These are phyloP conservation scores for Eristalis intricaria DNA, from an alignment of 2,888 invertebrate genomes.

Conservation along the genomic window DNA sequence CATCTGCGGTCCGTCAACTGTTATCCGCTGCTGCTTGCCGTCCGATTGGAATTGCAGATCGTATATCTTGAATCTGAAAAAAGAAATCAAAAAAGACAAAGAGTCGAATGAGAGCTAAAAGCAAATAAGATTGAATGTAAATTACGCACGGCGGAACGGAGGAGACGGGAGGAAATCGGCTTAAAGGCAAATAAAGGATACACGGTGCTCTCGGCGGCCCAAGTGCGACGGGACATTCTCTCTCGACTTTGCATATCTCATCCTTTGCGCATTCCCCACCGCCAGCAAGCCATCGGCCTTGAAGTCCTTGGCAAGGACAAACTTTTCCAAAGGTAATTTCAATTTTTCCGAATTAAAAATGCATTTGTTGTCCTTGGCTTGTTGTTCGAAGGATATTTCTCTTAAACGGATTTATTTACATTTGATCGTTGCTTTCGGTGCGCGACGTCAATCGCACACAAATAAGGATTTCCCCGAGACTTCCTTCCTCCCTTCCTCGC, in stretches of 20 bases:
- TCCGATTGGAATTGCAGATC: constrained; percentile 85
- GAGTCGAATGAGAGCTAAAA: constrained; percentile 34
- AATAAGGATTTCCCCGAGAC: constrained; percentile 33
- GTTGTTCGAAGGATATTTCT: constrained; percentile 70
- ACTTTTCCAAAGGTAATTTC: constrained; percentile 69
- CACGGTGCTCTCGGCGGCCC: neutral
- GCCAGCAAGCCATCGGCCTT: neutral
- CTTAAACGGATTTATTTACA: constrained; percentile 70
- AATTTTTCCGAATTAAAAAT: constrained; percentile 71
- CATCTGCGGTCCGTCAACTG: constrained; percentile 85
- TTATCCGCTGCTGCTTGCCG: constrained; percentile 84
- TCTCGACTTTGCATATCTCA: constrained; percentile 28
- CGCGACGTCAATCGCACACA: constrained; percentile 18
- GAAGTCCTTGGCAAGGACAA: constrained; percentile 46
- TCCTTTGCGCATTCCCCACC: neutral
- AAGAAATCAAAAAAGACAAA: neutral
- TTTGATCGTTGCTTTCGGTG: constrained; percentile 60
- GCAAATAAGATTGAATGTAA: constrained; percentile 64
- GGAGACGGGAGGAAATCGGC: constrained; percentile 41
- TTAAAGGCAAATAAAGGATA: constrained; percentile 52
- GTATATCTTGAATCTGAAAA: constrained; percentile 82
- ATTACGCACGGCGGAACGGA: constrained; percentile 39
- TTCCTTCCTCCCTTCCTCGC: neutral
- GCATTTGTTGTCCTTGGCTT: constrained; percentile 67
- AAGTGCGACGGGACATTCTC: neutral